Conservation (phyloP, 2,888 invertebrate genomes). For the Hydrotaea diabolus region DNA sequence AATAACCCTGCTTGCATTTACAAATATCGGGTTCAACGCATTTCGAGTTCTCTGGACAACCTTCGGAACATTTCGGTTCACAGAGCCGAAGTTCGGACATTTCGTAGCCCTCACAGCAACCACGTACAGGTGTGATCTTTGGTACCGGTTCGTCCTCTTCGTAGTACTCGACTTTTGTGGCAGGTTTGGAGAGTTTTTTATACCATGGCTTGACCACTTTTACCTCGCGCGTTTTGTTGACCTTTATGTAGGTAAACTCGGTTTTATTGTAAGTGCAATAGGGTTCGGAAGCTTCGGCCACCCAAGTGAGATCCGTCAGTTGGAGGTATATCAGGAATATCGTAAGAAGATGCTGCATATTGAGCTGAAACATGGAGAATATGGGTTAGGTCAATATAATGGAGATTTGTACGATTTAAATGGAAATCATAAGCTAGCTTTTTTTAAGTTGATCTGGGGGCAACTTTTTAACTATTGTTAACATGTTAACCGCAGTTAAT, state of each 20-base stretch:
- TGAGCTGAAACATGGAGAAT: not conserved
- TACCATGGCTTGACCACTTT: constrained; percentile 59
- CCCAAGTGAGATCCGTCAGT: not conserved
- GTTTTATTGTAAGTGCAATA: constrained; percentile 55
- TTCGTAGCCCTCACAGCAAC: constrained; percentile 73
- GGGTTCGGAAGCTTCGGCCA: not conserved
- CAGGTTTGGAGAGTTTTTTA: constrained; percentile 68
- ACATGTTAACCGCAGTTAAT: no score
- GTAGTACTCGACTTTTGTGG: constrained; percentile 69
- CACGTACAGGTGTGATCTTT: constrained; percentile 65
- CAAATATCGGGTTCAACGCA: constrained; percentile 74
- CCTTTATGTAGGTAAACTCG: constrained; percentile 53
- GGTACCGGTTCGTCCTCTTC: constrained; percentile 67
- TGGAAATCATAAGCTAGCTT: no score
- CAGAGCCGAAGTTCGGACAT: constrained; percentile 70
- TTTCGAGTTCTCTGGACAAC: constrained; percentile 72
- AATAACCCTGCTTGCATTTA: constrained; percentile 72
- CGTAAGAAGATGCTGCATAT: constrained; percentile 28
- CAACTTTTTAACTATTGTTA: no score
- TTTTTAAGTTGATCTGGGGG: no score
- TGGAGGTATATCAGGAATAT: constrained; percentile 12
- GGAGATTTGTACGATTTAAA: no score
- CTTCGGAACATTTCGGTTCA: constrained; percentile 72
- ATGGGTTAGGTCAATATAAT: not conserved
- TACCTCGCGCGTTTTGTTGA: constrained; percentile 71